Conservation (phyloP, 2,888 invertebrate species). For the Phania funesta region DNA sequence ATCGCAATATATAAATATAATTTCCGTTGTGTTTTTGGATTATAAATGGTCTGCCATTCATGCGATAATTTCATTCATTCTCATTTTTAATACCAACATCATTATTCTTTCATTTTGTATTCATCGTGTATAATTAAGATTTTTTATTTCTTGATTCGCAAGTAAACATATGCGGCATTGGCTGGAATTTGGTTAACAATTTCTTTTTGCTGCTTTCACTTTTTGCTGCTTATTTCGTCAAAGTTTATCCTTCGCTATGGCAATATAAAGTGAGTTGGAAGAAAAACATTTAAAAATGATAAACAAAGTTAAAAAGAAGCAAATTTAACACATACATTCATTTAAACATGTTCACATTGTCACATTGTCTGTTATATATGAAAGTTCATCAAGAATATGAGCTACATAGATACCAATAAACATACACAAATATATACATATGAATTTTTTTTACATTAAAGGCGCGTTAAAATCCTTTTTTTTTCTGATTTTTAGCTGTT, state of each 20-base stretch:
- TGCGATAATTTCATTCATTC: constrained; percentile 52
- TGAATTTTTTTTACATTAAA: background rate
- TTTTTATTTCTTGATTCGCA: constrained; percentile 1
- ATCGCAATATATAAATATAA: constrained; percentile 38
- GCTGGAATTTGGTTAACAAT: constrained; percentile 17
- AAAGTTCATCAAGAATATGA: background rate
- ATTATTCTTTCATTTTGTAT: constrained; percentile 61
- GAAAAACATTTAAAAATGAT: constrained; percentile 33
- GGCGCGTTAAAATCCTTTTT: background rate
- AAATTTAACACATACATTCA: constrained; percentile 16
- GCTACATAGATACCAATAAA: background rate
- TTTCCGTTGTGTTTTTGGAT: background rate
- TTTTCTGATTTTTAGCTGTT: constrained; percentile 16
- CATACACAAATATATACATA: background rate
- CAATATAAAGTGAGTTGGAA: constrained; percentile 39
- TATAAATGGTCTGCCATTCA: constrained; percentile 45
- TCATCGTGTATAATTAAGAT: constrained; percentile 59
- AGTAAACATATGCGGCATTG: constrained; percentile 32
- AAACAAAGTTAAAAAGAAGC: constrained; percentile 46
- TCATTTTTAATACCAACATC: constrained; percentile 51
- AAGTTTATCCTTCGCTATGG: constrained; percentile 50
- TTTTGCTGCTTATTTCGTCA: constrained; percentile 12
- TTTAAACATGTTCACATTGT: constrained; percentile 43
- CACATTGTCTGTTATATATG: constrained; percentile 30
- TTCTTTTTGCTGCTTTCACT: background rate